Conservation (phyloP, 2,113 vertebrate genomes). For the Mionectes macconnelli region DNA sequence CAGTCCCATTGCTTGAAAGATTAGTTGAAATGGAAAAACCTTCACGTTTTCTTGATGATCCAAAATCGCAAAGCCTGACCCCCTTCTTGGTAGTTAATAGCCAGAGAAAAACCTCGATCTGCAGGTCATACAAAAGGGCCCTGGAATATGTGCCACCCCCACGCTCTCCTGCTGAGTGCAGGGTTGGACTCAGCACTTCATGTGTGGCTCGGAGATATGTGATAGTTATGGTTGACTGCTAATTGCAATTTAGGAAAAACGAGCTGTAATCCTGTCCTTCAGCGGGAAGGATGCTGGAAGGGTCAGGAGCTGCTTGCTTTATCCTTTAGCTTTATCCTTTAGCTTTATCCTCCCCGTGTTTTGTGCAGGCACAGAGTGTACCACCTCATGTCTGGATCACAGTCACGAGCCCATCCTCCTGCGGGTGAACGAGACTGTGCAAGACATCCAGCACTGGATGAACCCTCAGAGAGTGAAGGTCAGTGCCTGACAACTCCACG, state of each 20-base stretch:
- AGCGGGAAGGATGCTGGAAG: background rate
- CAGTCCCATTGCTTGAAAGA: background rate
- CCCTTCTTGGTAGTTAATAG: background rate
- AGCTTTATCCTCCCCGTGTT: background rate
- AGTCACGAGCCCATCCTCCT: conserved; percentile 90
- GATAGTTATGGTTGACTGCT: conserved; percentile 43
- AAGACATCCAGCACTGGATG: conserved; percentile 90
- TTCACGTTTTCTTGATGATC: background rate
- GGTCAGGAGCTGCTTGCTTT: background rate
- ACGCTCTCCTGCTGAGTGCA: background rate
- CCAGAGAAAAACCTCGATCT: background rate
- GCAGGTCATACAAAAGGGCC: background rate
- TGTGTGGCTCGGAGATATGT: background rate
- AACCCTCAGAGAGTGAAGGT: conserved; percentile 93
- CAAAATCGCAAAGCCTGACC: background rate
- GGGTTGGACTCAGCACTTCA: conserved; percentile 26
- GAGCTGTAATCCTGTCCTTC: background rate
- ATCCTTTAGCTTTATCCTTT: conserved; percentile 32
- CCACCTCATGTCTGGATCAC: conserved; percentile 86
- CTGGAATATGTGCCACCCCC: background rate
- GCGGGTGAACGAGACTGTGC: conserved; percentile 83
- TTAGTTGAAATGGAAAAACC: background rate
- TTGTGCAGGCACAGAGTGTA: conserved; percentile 86
- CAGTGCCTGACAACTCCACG: background rate
- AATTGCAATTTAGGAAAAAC: conserved; percentile 51